Evolutionary conservation across 2,888 invertebrate species (phyloP).

Genomic region (Pyrrhosoma nymphula): DNA sequence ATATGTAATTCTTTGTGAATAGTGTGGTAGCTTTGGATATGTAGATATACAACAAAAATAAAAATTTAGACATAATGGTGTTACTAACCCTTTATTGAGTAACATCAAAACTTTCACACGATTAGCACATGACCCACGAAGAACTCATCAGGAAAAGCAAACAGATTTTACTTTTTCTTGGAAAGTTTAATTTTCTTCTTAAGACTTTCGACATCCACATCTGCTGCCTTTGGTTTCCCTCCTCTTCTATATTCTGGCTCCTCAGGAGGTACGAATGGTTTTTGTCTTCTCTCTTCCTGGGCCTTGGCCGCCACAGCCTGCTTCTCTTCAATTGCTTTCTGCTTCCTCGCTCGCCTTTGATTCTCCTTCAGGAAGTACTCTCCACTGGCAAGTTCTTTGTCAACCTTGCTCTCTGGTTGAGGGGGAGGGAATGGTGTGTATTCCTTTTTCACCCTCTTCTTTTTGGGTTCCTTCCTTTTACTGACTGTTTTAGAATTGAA

Average conservation of each 20-base stretch:
- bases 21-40: conserved; percentile 65
- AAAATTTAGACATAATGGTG: conserved; percentile 54
- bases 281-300: conserved; percentile 87
- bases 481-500: conserved; percentile 94
- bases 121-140: background rate
- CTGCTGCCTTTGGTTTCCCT: conserved; percentile 73
- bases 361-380: conserved; percentile 97
- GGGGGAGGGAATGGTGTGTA: conserved; percentile 99
- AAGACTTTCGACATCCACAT: conserved; percentile 84
- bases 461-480: conserved; percentile 92
- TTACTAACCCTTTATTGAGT: conserved; percentile 54
- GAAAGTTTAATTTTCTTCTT: conserved; percentile 88
- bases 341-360: conserved; percentile 85
- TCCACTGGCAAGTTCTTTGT: conserved; percentile 95
- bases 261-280: conserved; percentile 90
- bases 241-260: conserved; percentile 78
- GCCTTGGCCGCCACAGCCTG: conserved; percentile 86
- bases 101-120: background rate
- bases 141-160: background rate
- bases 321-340: conserved; percentile 88
- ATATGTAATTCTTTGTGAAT: conserved; percentile 61
- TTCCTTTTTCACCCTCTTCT: conserved; percentile 92
- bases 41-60: conserved; percentile 53
- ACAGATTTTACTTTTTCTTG: conserved; percentile 71
- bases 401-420: conserved; percentile 95